Conservation (phyloP, 2,797 vertebrate genomes). For the Phataginus tetradactyla region DNA sequence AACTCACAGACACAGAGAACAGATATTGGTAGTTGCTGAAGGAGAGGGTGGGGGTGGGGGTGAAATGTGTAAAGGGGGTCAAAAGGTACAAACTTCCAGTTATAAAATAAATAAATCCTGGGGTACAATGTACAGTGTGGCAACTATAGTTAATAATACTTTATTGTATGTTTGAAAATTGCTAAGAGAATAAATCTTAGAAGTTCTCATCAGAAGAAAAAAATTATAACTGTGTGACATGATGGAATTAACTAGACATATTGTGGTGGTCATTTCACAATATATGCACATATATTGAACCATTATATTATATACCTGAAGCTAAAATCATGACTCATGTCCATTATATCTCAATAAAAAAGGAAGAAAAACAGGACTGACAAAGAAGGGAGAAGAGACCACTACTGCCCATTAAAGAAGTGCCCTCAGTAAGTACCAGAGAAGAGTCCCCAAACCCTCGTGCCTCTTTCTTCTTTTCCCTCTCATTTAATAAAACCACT, state of each 20-base stretch:
- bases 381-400: neutral
- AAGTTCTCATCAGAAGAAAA: neutral
- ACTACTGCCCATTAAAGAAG: neutral
- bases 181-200: neutral
- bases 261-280: neutral
- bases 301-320: neutral
- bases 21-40: neutral
- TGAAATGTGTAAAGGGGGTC: neutral
- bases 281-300: too few relatives aligned
- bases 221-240: neutral
- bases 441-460: neutral
- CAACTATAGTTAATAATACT: neutral
- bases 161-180: neutral
- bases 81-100: neutral
- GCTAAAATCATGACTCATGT: neutral
- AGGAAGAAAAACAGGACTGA: neutral
- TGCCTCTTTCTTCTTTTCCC: neutral
- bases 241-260: neutral
- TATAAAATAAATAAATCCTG: neutral
- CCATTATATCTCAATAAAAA: neutral
- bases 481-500: slow-evolving; percentile 57
- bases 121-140: neutral
- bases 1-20: neutral
- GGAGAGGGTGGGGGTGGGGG: neutral
- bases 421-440: neutral